A percentile compares a stretch with the other conserved stretches of the same genome.
Evolutionary conservation across 1,140 invertebrate genomes (phyloP).

Genomic region (Aporrectodea caliginosa): DNA sequence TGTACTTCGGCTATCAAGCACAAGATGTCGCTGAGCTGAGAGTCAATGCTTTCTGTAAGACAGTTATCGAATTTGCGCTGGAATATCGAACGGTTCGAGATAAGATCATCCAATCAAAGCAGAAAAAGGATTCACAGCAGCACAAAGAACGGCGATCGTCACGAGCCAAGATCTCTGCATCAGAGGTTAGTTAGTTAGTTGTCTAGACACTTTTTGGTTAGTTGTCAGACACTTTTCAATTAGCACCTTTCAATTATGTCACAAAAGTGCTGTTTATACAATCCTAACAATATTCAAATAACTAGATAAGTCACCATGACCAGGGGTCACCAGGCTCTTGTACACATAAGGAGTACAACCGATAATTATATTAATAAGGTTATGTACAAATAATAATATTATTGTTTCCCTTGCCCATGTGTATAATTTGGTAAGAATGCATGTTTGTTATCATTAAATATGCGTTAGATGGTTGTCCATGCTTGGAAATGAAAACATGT

Average conservation of each 20-base stretch:
- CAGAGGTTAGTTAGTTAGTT: too few relatives aligned
- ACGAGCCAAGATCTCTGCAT: conserved; percentile 65
- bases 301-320: too few relatives aligned
- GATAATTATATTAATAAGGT: neutral
- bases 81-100: conserved; percentile 96
- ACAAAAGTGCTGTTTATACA: too few relatives aligned
- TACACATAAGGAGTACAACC: too few relatives aligned
- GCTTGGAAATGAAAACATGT: too few relatives aligned
- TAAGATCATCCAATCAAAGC: conserved; percentile 87
- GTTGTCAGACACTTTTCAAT: too few relatives aligned
- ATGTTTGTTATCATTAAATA: too few relatives aligned
- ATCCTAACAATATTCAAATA: too few relatives aligned
- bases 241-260: too few relatives aligned
- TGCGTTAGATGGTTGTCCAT: too few relatives aligned
- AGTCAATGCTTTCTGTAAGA: conserved; percentile 85
- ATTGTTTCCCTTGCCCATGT: neutral
- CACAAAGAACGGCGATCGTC: conserved; percentile 65
- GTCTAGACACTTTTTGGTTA: too few relatives aligned
- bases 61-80: conserved; percentile 95
- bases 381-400: neutral
- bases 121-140: conserved; percentile 86
- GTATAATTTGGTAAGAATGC: neutral
- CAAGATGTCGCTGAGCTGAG: conserved; percentile 79
- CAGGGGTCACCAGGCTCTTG: too few relatives aligned
- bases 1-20: conserved; percentile 86